A percentile compares a stretch with the other conserved stretches of the same genome.
Conservation (phyloP, 2,113 vertebrate genomes). For the Nipponia nippon region DNA sequence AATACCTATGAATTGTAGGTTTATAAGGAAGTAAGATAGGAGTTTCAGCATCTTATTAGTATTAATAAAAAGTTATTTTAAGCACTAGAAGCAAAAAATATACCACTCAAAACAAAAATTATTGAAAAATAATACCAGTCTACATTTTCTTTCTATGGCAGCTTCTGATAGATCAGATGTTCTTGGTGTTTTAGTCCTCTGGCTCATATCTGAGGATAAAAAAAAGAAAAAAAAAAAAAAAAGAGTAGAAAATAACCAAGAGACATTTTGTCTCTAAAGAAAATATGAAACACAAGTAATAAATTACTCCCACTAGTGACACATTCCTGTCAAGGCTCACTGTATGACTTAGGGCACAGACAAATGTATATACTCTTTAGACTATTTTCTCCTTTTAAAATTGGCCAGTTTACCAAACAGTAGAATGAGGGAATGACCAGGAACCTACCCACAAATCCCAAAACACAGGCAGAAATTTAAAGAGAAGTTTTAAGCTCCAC, state of each 20-base stretch:
- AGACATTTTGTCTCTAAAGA: background rate
- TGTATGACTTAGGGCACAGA: background rate
- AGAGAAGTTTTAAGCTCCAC: background rate
- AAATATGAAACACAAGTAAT: background rate
- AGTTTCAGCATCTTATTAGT: background rate
- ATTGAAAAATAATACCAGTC: background rate
- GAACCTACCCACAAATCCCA: background rate
- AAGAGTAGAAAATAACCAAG: background rate
- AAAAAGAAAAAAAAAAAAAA: background rate
- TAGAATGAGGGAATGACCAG: background rate
- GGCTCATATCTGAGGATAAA: slow-evolving; percentile 68
- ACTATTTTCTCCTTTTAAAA: background rate
- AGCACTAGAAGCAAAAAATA: slow-evolving; percentile 17
- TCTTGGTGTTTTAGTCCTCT: slow-evolving; percentile 61
- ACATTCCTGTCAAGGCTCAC: background rate
- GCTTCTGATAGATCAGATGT: background rate
- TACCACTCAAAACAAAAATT: background rate
- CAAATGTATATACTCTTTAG: background rate
- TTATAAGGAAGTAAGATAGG: background rate
- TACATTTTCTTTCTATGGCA: background rate
- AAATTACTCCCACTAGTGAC: background rate
- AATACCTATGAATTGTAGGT: background rate
- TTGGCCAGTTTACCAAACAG: background rate
- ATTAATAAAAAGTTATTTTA: background rate
- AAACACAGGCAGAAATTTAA: background rate